Evolutionary conservation across 2,113 vertebrate species (phyloP), one percentile per base, ranked within the genome.

Genomic region (Pterocles burchelli): DNA sequence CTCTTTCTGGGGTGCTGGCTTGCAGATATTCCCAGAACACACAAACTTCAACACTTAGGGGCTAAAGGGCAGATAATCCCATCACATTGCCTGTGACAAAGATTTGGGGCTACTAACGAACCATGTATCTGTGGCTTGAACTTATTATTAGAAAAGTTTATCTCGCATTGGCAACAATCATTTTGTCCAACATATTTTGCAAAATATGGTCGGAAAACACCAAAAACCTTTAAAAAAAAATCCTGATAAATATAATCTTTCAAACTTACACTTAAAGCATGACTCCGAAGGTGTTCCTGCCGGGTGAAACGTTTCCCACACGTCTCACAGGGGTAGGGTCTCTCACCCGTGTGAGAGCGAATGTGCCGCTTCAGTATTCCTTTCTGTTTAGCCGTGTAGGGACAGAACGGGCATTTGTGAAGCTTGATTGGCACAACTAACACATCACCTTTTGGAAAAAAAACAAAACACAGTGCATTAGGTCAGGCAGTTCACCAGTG

Each of bases 321-420:
- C 28, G 99, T 99, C 85, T 99, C 99, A 17, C 99, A 99, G 63
- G 99, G 99, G 78, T 99, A 99, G 0, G 99, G 99, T 24, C 99
- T 96, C 97, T 99, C 99, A 1, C 99, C 99, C 0, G 99, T 99
- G 98, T 99, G 99, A 3, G 99, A 99, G 36, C 99, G 99, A 89
- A 99, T 99, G 97, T 99, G 99, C 26, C 99, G 97, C 85, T 99
- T 99, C 28, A 99, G 98, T 84, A 99, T 99, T 8, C 99, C 99
- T 84, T 99, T 99, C 98, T 99, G 99, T 79, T 99, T 99, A 81
- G 99, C 99, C 2, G 99, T 99, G 98, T 99, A 99, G 5, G 99
- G 99, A 66, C 99, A 99, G 98, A 99, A 99, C 0, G 99, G 99
- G 63, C 99, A 99, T 76, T 99, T 99, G 98, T 99, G 99, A 46